Conservation (phyloP, 2,113 vertebrate genomes). For the Corythaixoides concolor region DNA sequence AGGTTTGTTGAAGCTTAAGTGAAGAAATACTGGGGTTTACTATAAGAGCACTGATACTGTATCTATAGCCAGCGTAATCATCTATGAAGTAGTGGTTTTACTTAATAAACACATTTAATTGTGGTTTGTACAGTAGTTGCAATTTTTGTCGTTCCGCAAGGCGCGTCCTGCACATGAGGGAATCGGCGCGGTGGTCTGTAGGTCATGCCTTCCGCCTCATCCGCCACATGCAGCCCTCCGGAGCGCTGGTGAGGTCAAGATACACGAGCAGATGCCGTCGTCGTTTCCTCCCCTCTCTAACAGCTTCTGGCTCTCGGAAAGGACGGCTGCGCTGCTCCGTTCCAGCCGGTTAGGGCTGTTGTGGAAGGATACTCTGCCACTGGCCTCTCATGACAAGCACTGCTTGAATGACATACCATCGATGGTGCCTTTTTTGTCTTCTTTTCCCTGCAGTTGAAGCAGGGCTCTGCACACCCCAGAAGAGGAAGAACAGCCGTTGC, state of each 20-base stretch:
- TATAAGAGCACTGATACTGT: not conserved
- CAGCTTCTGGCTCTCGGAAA: not conserved
- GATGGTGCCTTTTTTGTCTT: too few relatives aligned
- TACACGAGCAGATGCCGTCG: not conserved
- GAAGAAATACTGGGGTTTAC: not conserved
- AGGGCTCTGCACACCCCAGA: not conserved
- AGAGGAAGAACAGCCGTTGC: not conserved
- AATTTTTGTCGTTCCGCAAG: not conserved
- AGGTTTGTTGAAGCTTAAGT: not conserved
- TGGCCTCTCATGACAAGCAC: not conserved
- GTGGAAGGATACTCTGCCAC: not conserved
- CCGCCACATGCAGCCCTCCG: accelerated
- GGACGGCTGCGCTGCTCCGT: not conserved
- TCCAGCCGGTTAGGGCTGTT: not conserved
- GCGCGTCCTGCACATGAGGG: not conserved
- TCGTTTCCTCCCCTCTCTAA: not conserved
- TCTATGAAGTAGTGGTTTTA: not conserved
- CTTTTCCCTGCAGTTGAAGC: not conserved
- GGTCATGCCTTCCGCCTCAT: not conserved
- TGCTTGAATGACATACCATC: not conserved
- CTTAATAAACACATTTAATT: not conserved
- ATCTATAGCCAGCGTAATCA: not conserved
- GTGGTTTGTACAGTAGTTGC: not conserved
- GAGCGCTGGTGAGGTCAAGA: not conserved
- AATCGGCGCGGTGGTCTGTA: accelerated